phyloP scores from a whole-genome alignment of 2,888 invertebrate genomes.

The Diaprepes abbreviatus region DNA sequence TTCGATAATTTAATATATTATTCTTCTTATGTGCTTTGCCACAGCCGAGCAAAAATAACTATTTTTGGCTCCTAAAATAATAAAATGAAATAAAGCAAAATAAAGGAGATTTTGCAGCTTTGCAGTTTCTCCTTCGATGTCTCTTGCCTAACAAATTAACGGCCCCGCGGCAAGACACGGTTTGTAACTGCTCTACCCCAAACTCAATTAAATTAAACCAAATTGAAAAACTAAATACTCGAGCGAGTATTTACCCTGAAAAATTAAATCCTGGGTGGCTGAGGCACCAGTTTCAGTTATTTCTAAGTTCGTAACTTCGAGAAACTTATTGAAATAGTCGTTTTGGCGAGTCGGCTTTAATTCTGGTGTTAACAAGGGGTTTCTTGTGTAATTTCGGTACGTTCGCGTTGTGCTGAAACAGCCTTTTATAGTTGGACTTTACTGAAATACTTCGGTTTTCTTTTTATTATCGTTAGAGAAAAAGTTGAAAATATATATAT shows the following conservation, averaged over 20 bases:
- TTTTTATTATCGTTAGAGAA: not conserved
- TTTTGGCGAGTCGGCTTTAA: constrained; percentile 43
- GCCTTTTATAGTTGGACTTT: constrained; percentile 10
- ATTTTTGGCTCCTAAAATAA: too few relatives aligned
- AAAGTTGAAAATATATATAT: too few relatives aligned
- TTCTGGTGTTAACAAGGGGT: constrained; percentile 34
- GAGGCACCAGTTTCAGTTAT: constrained; percentile 27
- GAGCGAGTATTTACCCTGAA: constrained; percentile 32
- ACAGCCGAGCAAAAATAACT: too few relatives aligned
- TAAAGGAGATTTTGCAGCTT: not conserved
- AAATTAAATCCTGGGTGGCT: constrained; percentile 30
- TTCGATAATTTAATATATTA: too few relatives aligned
- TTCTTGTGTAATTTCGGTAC: constrained; percentile 17
- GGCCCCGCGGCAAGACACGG: constrained; percentile 8
- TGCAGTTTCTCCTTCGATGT: not conserved
- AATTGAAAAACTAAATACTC: constrained; percentile 20
- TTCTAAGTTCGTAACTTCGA: constrained; percentile 23
- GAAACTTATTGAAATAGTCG: constrained; percentile 47
- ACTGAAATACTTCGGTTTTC: not conserved
- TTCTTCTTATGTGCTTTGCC: too few relatives aligned
- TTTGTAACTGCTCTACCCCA: not conserved
- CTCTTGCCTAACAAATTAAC: constrained; percentile 2
- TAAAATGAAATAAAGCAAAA: too few relatives aligned
- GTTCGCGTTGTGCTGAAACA: constrained; percentile 21
- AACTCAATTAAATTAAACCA: constrained; percentile 21